Evolutionary conservation across 2,888 invertebrate species (phyloP), one percentile per base, ranked within the genome.

Genomic region (Erebia ligea): DNA sequence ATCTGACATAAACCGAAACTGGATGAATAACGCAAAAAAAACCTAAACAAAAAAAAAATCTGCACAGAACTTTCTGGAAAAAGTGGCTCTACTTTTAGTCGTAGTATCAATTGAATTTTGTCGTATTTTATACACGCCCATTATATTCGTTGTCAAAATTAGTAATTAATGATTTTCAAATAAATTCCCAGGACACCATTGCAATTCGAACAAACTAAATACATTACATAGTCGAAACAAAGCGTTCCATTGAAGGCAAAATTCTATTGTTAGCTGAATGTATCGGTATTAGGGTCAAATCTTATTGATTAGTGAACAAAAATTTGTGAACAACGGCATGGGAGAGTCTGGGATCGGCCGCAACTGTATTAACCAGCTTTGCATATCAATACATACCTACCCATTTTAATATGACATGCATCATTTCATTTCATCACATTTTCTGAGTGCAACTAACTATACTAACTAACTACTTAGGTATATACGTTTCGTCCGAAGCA

Each of bases 341-440:
- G 87, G 90, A 87, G 86, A 82, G 87, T 84, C 83, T 76, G 81
- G 80, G 83, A 84, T 87, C 87, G 88, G 87, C 85, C 57, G 67
- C 67, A 85, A 88, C 80, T 82, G 83, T 84, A 89, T 88, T 87
- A 84, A 85, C 78, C 81, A 78, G 84, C 87, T 92, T 92, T 91
- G 87, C 92, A 93, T 93, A 90, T 92, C 89, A 92, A 92, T 93
- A 85, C 85, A 83, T 93, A 85, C 85, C 83, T 92, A 85, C 85
- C 83, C 87, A 85, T 89, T 91, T 90, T 90, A 89, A 89, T 90
- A 90, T 89, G 91, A 88, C 91, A 92, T 86, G 92, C 90, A 89
- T 90, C 92, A 91, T 91, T 92, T 86, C 84, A 86, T 91, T 88
- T 92, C 89, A 91, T 90, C 90, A 86, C 88, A 88, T 89, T 91